Evolutionary conservation across 2,888 invertebrate genomes (phyloP), one percentile per base, ranked within the genome.

Genomic region (Hyposoter didymator): DNA sequence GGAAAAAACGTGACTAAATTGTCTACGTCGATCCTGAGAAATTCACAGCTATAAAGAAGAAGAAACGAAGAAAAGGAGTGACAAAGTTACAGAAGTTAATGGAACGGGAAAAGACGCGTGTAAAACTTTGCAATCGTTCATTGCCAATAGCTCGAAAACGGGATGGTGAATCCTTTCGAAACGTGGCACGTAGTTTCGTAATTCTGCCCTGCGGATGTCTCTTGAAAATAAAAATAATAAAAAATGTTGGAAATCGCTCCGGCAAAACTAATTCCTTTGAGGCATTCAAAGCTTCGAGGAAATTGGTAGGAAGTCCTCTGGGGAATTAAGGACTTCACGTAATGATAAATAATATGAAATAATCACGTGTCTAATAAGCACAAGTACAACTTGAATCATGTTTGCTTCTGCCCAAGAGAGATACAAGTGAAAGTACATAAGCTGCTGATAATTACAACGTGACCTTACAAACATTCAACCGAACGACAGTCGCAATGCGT

Each of bases 401-500:
- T 72, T 75, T 72, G 64, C 85, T 82, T 85, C 85, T 85, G 82
- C 79, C 82, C 82, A 59, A 49, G 55, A 75, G 28, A 49, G 59
- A 80, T 39, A 80, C 80, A 83, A 83, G 83, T 83, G 81, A 85
- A 2, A 1, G 83, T 83, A 80, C 78, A 67, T 39, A 32, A 73
- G 79, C 52, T 35, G 69, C 52, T 35, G 69, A 76, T 76, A 85
- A 85, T 83, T 80, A 78, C 73, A 76, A 70, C 59, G 59, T 81
- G 85, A 85, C 85, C 85, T 85, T 85, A 85, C 72, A 55, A 78
- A 81, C 69, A 67, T 81, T 67, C 59, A 78, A 79, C 69, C 82
- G 79, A 59, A 82, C 75, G 69, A 82, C 67, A 79, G 85, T 72
- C 72, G 75, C 67, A 28, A 78, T 55, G 39, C 7, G 45, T 19